Evolutionary conservation across 2,797 vertebrate species (phyloP), one percentile per base, ranked within the genome.

Genomic region (Oophaga sylvatica): DNA sequence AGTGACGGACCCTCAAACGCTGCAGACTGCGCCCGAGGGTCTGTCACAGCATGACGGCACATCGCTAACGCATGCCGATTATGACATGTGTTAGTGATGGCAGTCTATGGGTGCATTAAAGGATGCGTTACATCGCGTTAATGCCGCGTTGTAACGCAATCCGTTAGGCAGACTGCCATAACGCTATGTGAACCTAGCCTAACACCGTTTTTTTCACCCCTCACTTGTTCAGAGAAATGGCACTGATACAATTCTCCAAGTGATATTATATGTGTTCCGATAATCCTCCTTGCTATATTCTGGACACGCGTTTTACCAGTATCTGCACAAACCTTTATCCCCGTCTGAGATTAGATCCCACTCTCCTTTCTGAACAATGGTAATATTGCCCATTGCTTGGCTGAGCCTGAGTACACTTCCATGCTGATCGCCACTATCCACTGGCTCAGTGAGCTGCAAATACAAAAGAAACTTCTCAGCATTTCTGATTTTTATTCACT

Each of bases 271-370:
- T 10, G 29, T 67, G 26, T 13, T 26, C 3, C 8, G 8, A 53
- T 53, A 9, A 53, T 53, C 8, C 48, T 53, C 48, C 48, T 1
- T 53, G 8, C 48, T 53, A 53, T 53, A 53, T 11, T 11, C 48
- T 53, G 45, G 45, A 48, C 45, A 48, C 8, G 26, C 2, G 67
- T 68, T 68, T 71, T 9, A 41, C 16, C 68, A 71, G 19, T 71
- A 12, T n/a, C 4, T 84, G 88, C 86, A 93, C 96, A 93, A 88
- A 99, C 98, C 97, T 87, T 96, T 96, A 80, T 94, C 95, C 89
- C 98, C 98, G 0, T 99, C 96, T 4, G 98, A 96, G 90, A 99
- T 97, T 67, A 99, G 93, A 91, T 99, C 98, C 89, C 94, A 95
- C 83, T 97, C 96, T 89, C 98, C 98, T 91, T 99, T 99, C 31